phyloP scores from a whole-genome alignment of 2,113 vertebrate species.

The Capreolus pygargus region DNA sequence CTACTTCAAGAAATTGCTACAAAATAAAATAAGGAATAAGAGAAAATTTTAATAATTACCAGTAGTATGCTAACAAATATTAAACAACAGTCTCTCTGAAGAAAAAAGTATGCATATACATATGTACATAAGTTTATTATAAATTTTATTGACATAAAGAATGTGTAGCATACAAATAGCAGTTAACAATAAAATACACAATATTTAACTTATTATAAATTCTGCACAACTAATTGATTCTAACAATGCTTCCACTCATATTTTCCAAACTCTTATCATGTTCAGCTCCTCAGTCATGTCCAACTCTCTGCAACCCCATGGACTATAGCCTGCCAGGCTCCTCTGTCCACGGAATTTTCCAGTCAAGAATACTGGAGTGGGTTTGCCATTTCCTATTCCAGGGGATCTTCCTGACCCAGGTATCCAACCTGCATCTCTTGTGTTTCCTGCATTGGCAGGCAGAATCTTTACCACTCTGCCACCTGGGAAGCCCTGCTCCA shows the following conservation, averaged over 20 bases:
- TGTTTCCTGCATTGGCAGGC: background rate
- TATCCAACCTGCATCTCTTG: background rate
- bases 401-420: background rate
- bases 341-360: background rate
- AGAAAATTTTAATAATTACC: background rate
- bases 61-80: background rate
- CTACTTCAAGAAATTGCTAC: background rate
- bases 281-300: background rate
- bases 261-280: background rate
- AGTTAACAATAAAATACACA: background rate
- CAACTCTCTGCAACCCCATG: background rate
- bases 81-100: background rate
- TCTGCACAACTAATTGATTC: background rate
- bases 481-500: background rate
- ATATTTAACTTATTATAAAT: background rate
- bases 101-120: background rate
- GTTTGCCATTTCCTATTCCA: background rate
- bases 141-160: background rate
- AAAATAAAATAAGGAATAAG: background rate
- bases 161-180: background rate
- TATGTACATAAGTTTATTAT: background rate
- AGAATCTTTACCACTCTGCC: background rate
- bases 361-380: background rate
- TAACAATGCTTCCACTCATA: background rate
- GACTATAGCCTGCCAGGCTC: background rate